phyloP scores from a whole-genome alignment of 2,888 invertebrate species.

The Apamea crenata region DNA sequence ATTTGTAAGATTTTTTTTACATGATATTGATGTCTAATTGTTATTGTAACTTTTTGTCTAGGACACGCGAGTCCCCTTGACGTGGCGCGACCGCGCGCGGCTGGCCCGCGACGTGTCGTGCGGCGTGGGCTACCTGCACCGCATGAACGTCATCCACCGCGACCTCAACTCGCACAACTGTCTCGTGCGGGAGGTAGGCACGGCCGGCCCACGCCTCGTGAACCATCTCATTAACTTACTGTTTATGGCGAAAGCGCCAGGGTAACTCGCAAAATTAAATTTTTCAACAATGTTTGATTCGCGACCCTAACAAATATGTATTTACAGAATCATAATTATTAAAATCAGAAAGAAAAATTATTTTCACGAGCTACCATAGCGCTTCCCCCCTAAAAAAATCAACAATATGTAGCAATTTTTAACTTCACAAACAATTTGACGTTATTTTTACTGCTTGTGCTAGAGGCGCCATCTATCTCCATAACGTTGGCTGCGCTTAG shows the following conservation, averaged over 20 bases:
- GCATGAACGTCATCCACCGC: conserved; percentile 98
- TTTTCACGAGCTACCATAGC: not conserved
- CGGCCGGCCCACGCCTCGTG: fast-evolving
- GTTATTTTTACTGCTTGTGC: not conserved
- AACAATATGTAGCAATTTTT: not conserved
- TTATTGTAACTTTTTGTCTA: conserved; percentile 48
- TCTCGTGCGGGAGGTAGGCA: conserved; percentile 94
- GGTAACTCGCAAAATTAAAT: too few species aligned
- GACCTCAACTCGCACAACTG: conserved; percentile 99
- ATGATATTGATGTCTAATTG: too few species aligned
- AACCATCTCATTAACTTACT: not conserved
- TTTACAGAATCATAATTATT: too few species aligned
- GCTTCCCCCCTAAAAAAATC: not conserved
- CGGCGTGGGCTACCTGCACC: conserved; percentile 98
- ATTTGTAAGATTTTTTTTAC: too few species aligned
- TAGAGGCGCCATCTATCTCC: not conserved
- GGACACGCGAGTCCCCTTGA: conserved; percentile 90
- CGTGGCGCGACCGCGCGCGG: conserved; percentile 95
- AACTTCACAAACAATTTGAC: not conserved
- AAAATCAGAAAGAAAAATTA: not conserved
- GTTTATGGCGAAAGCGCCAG: not conserved
- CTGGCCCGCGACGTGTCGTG: conserved; percentile 98
- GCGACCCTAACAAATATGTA: too few species aligned
- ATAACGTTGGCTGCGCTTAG: too few species aligned
- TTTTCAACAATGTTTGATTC: too few species aligned